Conservation (phyloP, 1,140 invertebrate genomes). For the Drosophila subpulchrella region DNA sequence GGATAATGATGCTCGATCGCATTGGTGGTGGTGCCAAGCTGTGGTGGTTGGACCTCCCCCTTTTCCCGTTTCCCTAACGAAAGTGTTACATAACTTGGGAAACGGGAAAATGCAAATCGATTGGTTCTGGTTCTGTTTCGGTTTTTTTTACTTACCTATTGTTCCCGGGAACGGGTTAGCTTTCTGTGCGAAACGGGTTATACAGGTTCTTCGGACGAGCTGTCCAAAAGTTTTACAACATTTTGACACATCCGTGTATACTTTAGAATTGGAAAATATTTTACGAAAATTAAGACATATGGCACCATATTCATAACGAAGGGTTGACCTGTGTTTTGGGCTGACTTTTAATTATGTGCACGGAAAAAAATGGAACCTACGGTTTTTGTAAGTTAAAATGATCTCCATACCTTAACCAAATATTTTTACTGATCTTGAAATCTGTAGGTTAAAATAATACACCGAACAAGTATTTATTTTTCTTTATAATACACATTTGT, state of each 20-base stretch:
- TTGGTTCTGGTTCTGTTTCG: constrained; percentile 57
- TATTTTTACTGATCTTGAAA: background rate
- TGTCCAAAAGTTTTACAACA: constrained; percentile 54
- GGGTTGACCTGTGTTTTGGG: constrained; percentile 23
- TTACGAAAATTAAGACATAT: constrained; percentile 67
- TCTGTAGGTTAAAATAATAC: too few relatives aligned
- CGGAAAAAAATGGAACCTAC: background rate
- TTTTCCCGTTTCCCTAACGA: constrained; percentile 1
- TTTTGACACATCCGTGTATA: constrained; percentile 53
- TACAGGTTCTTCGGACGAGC: constrained; percentile 6
- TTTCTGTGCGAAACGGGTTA: constrained; percentile 39
- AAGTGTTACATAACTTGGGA: constrained; percentile 35
- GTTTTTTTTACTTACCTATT: constrained; percentile 1
- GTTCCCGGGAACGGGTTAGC: constrained; percentile 18
- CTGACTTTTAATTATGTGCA: background rate
- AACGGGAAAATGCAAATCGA: constrained; percentile 58
- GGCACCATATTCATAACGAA: constrained; percentile 31
- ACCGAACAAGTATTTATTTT: background rate
- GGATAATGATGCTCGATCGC: constrained; percentile 16
- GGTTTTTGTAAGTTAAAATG: too few relatives aligned
- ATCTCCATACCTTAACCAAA: too few relatives aligned
- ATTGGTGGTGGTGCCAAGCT: constrained; percentile 23
- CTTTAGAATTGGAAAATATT: constrained; percentile 37
- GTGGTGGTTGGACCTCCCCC: constrained; percentile 31
- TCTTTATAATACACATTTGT: too few relatives aligned